Conservation (phyloP, 2,797 vertebrate genomes). For the Pelodytes ibericus region DNA sequence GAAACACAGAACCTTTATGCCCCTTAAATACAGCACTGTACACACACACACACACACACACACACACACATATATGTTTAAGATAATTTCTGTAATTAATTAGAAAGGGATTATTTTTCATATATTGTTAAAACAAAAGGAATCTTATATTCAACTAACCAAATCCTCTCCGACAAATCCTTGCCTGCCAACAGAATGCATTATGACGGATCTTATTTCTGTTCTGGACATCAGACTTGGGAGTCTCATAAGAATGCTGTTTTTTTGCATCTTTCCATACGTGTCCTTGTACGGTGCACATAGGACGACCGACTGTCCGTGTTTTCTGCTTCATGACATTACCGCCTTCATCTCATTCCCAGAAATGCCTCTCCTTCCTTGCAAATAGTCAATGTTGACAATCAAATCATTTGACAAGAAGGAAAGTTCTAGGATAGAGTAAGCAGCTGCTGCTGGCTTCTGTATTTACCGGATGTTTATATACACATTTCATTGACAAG, state of each 20-base stretch:
- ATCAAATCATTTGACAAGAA: constrained; percentile 54
- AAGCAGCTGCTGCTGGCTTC: constrained; percentile 48
- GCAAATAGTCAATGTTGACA: constrained; percentile 51
- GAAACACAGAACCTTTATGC: no score
- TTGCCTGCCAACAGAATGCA: no score
- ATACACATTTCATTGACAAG: constrained; percentile 72
- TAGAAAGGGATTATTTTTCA: no score
- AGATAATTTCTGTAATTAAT: no score
- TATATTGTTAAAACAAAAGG: no score
- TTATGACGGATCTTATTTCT: background rate
- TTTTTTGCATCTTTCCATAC: constrained; percentile 24
- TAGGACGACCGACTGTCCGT: constrained; percentile 17
- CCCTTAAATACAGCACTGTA: no score
- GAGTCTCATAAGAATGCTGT: constrained; percentile 25
- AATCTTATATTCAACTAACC: no score
- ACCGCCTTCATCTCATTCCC: constrained; percentile 38
- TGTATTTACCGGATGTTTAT: constrained; percentile 67
- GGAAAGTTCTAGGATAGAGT: constrained; percentile 51
- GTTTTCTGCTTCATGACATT: constrained; percentile 34
- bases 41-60: no score
- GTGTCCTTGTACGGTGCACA: constrained; percentile 32
- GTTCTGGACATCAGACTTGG: no score
- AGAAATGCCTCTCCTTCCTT: constrained; percentile 27
- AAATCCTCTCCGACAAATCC: no score
- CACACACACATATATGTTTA: no score